These are phyloP conservation scores for Actinostola sp. DNA, from an alignment of 92 coral and sea anemone genomes.

Conservation along the genomic window DNA sequence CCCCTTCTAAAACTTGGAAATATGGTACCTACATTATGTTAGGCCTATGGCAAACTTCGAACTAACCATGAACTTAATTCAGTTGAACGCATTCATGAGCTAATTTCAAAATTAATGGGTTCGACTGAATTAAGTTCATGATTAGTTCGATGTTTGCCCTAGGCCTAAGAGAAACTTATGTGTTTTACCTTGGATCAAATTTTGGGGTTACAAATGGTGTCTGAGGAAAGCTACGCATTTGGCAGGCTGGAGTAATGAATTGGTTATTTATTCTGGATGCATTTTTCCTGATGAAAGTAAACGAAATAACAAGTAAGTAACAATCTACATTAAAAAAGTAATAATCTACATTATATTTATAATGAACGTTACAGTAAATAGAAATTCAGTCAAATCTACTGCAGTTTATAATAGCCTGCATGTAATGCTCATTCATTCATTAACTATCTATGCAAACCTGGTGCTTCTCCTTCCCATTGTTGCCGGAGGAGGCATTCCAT, in stretches of 20 bases:
- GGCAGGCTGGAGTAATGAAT: conserved; percentile 60
- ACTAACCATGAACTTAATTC: no score
- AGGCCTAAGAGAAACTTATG: no score
- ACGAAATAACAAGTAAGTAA: not conserved
- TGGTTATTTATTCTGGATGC: conserved; percentile 23
- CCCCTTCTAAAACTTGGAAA: no score
- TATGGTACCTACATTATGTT: no score
- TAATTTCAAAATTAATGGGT: not conserved
- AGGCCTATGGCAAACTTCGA: no score
- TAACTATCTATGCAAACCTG: not conserved
- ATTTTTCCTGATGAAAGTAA: conserved; percentile 21
- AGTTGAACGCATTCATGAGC: no score
- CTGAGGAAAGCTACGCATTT: conserved; percentile 7
- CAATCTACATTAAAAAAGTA: not conserved
- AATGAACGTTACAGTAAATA: not conserved
- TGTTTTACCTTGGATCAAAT: conserved; percentile 83
- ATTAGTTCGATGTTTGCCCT: not conserved
- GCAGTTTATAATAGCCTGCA: not conserved
- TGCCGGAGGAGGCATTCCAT: conserved; percentile 24
- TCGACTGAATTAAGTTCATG: not conserved
- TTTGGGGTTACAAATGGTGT: conserved; percentile 84
- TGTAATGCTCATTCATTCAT: not conserved
- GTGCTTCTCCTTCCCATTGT: conserved; percentile 18
- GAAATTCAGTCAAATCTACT: not conserved
- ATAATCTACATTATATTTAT: not conserved